Evolutionary conservation across 2,113 vertebrate species (phyloP), one percentile per base, ranked within the genome.

Genomic region (Rhinichthys klamathensis): DNA sequence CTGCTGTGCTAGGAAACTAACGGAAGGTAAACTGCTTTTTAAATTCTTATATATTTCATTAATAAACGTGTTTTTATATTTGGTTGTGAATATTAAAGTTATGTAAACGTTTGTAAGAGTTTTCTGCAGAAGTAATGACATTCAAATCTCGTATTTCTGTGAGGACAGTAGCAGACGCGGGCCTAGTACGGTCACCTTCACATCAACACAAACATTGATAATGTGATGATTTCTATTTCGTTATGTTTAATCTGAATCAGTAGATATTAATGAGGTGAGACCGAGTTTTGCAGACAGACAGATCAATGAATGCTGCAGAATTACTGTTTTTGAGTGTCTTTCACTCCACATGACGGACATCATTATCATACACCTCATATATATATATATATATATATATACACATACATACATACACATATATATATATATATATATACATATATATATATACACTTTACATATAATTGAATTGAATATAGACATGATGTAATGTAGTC

Each of bases 131-230:
- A 6, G 1, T 61, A 69, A 21, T 21, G 1, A 16, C 0, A 16
- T 44, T 2, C 46, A 44, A 67, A 35, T 51, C 10, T 15, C 78
- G 58, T 81, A 25, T 81, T 46, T 69, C 7, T 69, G 4, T 4
- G 61, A 49, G 60, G 21, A 78, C 12, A 15, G 11, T 60, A 41
- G 56, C 56, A 27, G 6, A 77, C 25, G 35, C 13, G 8, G 79
- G 79, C 61, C 79, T 16, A 51, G 7, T 27, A 6, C 35, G n/a
- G 80, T 82, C 18, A 82, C 78, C 63, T 46, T 82, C 80, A 82
- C 80, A 21, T n/a, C 16, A 13, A 69, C 58, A 79, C 15, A 35
- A 18, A 51, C 41, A 18, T 15, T 44, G 8, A 25, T 25, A 44
- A 73, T 7, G 35, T 3, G 69, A 13, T 12, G 18, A 21, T 15